Percentiles rank a stretch among this genome's conserved stretches.
Evolutionary conservation across 2,113 vertebrate genomes (phyloP).

Genomic region (Rhynchomys soricoides): DNA sequence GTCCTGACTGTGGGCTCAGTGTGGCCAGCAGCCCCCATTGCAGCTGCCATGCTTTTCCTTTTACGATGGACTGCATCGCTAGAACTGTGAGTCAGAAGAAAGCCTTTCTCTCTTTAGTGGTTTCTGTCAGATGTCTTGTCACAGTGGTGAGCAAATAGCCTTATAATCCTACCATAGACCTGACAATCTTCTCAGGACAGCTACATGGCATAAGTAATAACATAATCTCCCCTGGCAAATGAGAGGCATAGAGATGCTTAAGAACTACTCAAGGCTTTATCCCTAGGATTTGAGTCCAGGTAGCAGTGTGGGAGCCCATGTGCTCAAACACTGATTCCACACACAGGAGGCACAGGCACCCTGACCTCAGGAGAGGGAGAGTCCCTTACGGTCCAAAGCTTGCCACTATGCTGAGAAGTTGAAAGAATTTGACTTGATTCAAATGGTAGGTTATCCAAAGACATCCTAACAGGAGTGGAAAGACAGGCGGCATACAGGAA

Average conservation of each 20-base stretch:
- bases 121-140: background rate
- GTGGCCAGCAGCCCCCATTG: background rate
- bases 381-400: background rate
- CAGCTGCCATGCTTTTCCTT: background rate
- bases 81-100: background rate
- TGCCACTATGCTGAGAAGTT: background rate
- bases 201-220: background rate
- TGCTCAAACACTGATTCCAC: background rate
- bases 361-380: background rate
- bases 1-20: background rate
- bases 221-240: background rate
- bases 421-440: constrained; percentile 1
- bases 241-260: background rate
- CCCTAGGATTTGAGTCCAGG: background rate
- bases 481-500: background rate
- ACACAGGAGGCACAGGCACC: background rate
- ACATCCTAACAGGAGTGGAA: background rate
- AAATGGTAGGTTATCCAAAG: constrained; percentile 15
- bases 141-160: background rate
- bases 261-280: background rate
- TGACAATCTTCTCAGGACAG: background rate
- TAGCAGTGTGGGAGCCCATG: background rate
- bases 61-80: too few species aligned
- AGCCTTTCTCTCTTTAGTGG: background rate
- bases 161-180: background rate